A percentile compares a stretch with the other conserved stretches of the same genome.
Evolutionary conservation across 2,888 invertebrate genomes (phyloP).

Genomic region (Nineta flava): DNA sequence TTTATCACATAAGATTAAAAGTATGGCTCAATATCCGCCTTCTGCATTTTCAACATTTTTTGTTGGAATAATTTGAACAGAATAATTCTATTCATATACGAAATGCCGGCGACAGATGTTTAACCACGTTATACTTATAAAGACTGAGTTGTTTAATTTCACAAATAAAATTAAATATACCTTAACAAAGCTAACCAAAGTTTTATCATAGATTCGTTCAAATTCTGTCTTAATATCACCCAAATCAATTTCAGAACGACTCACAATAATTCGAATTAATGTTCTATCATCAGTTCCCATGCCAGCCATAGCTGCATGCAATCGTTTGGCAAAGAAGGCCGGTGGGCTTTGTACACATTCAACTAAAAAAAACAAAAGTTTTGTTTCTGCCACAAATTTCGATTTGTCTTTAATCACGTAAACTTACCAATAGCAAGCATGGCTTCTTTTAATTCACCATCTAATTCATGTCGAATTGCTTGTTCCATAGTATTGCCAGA

Average conservation of each 20-base stretch:
- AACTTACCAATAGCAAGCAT: slow-evolving; percentile 48
- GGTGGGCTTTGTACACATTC: slow-evolving; percentile 50
- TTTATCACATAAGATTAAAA: not conserved
- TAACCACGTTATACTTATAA: no score
- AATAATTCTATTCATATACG: no score
- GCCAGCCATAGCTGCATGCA: slow-evolving; percentile 50
- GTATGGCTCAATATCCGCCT: no score
- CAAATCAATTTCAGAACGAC: slow-evolving; percentile 53
- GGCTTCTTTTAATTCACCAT: slow-evolving; percentile 49
- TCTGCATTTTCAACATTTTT: no score
- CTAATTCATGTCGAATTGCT: slow-evolving; percentile 49
- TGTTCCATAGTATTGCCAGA: slow-evolving; percentile 59
- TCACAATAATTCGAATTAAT: slow-evolving; percentile 53
- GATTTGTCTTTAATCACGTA: not conserved
- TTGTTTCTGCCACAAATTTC: no score
- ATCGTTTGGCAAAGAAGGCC: slow-evolving; percentile 50
- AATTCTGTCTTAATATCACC: slow-evolving; percentile 52
- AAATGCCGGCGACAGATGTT: no score
- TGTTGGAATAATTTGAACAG: no score
- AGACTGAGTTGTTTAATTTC: no score
- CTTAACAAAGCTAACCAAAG: slow-evolving; percentile 44
- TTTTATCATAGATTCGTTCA: slow-evolving; percentile 51
- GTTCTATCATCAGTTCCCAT: slow-evolving; percentile 56
- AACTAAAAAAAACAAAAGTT: slow-evolving; percentile 40
- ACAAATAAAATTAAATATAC: no score